Percentiles rank a stretch among this genome's conserved stretches.
Evolutionary conservation across 2,113 vertebrate species (phyloP).

Genomic region (Isichthys henryi): DNA sequence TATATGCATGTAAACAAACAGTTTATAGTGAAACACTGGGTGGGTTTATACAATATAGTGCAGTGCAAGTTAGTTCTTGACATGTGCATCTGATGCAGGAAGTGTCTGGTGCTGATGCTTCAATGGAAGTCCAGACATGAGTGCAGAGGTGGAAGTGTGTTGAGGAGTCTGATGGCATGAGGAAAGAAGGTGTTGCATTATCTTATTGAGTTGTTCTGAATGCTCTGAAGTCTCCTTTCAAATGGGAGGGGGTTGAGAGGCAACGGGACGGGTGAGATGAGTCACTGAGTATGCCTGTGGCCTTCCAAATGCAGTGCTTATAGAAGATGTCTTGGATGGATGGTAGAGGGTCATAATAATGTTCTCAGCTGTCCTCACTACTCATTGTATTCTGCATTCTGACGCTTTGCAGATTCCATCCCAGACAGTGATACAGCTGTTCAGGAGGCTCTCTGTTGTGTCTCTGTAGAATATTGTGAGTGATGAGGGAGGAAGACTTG

Average conservation of each 20-base stretch:
- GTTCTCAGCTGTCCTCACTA: neutral
- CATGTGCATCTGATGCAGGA: no score
- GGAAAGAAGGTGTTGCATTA: no score
- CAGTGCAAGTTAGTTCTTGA: no score
- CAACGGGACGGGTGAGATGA: accelerated
- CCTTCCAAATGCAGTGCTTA: neutral
- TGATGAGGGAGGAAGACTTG: neutral
- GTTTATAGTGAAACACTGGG: no score
- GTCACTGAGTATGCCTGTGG: neutral
- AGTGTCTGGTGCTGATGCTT: no score
- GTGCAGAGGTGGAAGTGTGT: no score
- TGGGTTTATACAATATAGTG: no score
- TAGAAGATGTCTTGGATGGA: neutral
- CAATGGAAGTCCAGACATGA: no score
- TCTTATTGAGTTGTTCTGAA: no score
- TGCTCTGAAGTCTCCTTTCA: neutral
- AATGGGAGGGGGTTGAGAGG: neutral
- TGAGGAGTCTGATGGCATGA: no score
- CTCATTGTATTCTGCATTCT: no score
- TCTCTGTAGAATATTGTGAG: neutral
- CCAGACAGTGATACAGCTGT: neutral
- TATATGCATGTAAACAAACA: no score
- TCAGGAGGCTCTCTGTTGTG: neutral
- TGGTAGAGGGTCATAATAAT: neutral
- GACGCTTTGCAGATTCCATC: neutral